Evolutionary conservation across 1,140 invertebrate genomes (phyloP).

Genomic region (Caenorhabditis tropicalis): DNA sequence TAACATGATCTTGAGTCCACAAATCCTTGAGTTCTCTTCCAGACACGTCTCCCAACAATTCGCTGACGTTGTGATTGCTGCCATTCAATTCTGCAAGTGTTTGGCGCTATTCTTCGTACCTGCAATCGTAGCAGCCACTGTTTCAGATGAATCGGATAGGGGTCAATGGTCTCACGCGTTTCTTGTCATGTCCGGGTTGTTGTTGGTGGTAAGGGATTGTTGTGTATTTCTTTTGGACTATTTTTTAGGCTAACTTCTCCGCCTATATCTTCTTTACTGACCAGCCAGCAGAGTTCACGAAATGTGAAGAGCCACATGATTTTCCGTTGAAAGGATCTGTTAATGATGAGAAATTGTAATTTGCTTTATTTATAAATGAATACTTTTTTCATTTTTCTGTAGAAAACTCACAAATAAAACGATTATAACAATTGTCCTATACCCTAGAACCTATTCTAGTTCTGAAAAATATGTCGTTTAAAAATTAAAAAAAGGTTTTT

Average conservation of each 20-base stretch:
- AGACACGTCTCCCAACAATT: slow-evolving; percentile 24
- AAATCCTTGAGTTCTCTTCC: neutral
- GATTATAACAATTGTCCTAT: neutral
- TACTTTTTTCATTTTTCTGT: no score
- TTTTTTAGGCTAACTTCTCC: slow-evolving; percentile 1
- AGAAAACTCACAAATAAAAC: neutral
- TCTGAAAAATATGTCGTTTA: no score
- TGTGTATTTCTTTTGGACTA: neutral
- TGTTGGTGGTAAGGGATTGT: neutral
- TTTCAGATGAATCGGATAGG: slow-evolving; percentile 1
- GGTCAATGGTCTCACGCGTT: neutral
- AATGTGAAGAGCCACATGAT: neutral
- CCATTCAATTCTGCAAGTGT: slow-evolving; percentile 24
- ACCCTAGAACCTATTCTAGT: no score
- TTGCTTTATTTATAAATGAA: no score
- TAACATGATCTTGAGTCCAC: neutral
- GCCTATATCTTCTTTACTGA: slow-evolving; percentile 27
- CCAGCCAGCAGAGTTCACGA: neutral
- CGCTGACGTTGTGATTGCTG: slow-evolving; percentile 12
- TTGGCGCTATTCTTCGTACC: slow-evolving; percentile 11
- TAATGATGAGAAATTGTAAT: neutral
- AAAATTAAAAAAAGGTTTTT: no score
- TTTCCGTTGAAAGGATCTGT: neutral
- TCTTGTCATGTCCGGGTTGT: neutral
- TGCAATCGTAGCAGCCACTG: neutral